Conservation (phyloP, 2,113 vertebrate genomes). For the Oryctolagus cuniculus region mOryCun1.1 NC_091453.1:134299001-134299500, state of each 20-base stretch:
- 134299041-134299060: neutral
- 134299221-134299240: neutral
- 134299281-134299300: slow-evolving; percentile 34
- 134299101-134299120: neutral
- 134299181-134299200: slow-evolving; percentile 17
- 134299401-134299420: neutral
- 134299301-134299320: slow-evolving; percentile 27
- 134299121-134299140: neutral
- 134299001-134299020: too few relatives aligned
- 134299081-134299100: neutral
- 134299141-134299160: neutral
- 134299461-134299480: neutral
- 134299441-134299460: slow-evolving; percentile 13
- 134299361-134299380: slow-evolving; percentile 12
- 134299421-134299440: neutral
- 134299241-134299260: neutral
- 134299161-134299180: slow-evolving; percentile 40
- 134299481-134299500: neutral
- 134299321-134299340: neutral
- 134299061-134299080: neutral
- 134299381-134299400: neutral
- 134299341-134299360: neutral
- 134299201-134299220: neutral
- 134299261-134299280: neutral
- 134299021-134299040: slow-evolving; percentile 32